Evolutionary conservation across 64 coral and sea anemone species (phyloP).

Genomic region (Porites australiensis): DNA sequence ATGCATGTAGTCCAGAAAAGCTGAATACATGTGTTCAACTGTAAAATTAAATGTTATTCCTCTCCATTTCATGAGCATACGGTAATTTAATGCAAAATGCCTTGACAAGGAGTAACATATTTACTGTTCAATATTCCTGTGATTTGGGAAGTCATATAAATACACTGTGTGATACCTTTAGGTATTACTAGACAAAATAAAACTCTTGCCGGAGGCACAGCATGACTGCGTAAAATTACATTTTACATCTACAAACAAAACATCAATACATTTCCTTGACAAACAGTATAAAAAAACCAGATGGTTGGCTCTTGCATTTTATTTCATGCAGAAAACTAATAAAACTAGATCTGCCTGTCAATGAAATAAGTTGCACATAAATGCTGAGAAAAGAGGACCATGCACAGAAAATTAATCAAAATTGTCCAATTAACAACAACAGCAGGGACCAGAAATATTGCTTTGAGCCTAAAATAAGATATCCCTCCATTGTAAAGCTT

Average conservation of each 20-base stretch:
- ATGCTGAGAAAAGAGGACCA: not conserved
- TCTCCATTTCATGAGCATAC: no score
- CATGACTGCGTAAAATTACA: not conserved
- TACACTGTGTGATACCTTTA: no score
- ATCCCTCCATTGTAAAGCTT: not conserved
- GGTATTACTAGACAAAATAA: not conserved
- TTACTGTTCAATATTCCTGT: no score
- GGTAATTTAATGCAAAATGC: no score
- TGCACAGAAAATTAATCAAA: not conserved
- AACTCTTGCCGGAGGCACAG: not conserved
- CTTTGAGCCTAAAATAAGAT: not conserved
- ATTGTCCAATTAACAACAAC: not conserved
- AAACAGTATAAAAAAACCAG: not conserved
- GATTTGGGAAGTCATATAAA: no score
- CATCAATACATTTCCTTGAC: not conserved
- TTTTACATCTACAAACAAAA: constrained; percentile 3
- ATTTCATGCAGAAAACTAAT: not conserved
- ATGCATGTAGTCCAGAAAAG: no score
- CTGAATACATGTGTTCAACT: no score
- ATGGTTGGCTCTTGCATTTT: not conserved
- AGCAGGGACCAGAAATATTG: not conserved
- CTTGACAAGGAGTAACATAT: no score
- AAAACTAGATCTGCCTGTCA: not conserved
- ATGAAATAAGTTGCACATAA: not conserved
- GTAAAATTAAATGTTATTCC: no score